These are phyloP conservation scores for Ploceus nigricollis DNA, from an alignment of 2,113 vertebrate species.

Conservation along the genomic window DNA sequence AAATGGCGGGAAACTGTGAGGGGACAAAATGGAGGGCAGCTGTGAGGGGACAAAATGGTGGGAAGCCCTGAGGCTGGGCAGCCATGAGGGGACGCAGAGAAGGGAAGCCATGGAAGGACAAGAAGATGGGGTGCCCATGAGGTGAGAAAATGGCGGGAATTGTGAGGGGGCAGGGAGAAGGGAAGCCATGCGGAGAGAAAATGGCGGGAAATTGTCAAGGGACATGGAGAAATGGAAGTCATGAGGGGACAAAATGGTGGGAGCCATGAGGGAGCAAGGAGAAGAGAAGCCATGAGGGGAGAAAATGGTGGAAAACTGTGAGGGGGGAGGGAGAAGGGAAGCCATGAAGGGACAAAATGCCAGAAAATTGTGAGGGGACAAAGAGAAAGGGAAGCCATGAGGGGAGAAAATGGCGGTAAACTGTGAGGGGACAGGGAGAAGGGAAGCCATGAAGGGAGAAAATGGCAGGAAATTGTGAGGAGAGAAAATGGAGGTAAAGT, in stretches of 20 bases:
- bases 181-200: background rate
- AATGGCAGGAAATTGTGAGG: rapidly evolving
- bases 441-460: background rate
- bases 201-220: no score
- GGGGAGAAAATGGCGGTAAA: no score
- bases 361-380: no score
- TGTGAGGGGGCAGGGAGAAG: background rate
- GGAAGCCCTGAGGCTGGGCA: background rate
- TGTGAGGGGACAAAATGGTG: background rate
- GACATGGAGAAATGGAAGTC: no score
- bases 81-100: background rate
- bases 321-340: background rate
- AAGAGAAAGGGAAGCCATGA: no score
- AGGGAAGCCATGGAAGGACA: background rate
- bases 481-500: no score
- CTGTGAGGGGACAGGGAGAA: no score
- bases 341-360: background rate
- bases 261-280: background rate
- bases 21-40: background rate
- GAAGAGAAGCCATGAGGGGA: background rate
- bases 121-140: no score
- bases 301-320: rapidly evolving
- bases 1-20: background rate
- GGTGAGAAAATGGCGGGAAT: background rate
- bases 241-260: background rate